Base-by-base conservation (phyloP, 2,888 invertebrate genomes). In the Pandemis corylana region DNA sequence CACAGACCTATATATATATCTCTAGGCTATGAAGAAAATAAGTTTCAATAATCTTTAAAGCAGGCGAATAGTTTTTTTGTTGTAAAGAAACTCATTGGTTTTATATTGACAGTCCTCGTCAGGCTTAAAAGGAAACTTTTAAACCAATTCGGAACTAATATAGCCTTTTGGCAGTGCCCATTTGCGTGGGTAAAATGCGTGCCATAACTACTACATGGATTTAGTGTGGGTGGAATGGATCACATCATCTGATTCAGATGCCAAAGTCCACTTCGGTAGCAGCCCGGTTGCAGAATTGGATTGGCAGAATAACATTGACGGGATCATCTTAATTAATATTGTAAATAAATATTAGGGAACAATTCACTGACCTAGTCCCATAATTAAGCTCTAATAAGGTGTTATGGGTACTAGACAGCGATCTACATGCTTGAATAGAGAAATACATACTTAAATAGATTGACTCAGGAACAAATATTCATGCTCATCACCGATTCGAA, bases 91-190 rank as follows among this genome's bases (percentile, higher is more conserved):
- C 59, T 28, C 51, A 51, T 51, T 51, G 7, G 10, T 59, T 28
- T 59, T 28, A 59, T 12, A 28, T 28, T 59, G 59, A 20, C 28
- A 41, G 15, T 1, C 10, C 41, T 66, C 59, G 51, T 61, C 68
- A 69, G 59, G 42, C 53, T 36, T 7, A 65, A 66, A 66, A 51
- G 74, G 74, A 41, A 12, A 62, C 36, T 69, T 61, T 15, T 61
- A 65, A 69, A 49, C 65, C 41, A 53, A 61, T 61, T 65, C 59
- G 69, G 61, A 53, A 74, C 28, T 51, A 74, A 70, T 70, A 53
- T 65, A 42, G 69, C 69, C 64, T 73, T 74, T 68, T 63, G 42
- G 65, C 74, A 36, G 61, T 44, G 69, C 51, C 69, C 65, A 70
- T 66, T 65, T 51, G 69, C 20, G 74, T 69, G 44, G 51, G 65